Base-by-base conservation (phyloP, 1,140 invertebrate species). In the Listronotus bonariensis region DNA sequence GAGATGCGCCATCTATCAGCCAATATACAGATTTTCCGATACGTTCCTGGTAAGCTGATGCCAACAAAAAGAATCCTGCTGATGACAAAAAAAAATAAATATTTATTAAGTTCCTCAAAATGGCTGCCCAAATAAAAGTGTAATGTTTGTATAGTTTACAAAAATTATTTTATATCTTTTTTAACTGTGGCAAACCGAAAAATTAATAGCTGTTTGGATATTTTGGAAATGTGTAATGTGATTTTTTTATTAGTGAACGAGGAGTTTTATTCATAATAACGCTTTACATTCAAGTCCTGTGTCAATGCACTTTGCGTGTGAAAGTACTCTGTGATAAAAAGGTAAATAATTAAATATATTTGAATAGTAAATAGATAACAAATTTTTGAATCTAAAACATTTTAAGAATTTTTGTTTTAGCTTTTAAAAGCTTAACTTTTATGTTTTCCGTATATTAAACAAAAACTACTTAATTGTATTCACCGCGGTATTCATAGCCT, bases 261-360 rank as follows among this genome's bases (percentile, higher is more conserved):
- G 17, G 8, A n/a, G 34, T 67, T 67, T 67, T 57, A 56, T 56
- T 61, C 58, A 67, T 43, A 49, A 52, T 53, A 48, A 42, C 54
- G 34, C 12, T 48, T 52, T 56, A 55, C 38, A 36, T 59, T 54
- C 17, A 34, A 61, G 51, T 56, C 45, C 51, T 63, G 68, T 69
- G 68, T 69, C 64, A 69, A 58, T 69, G 68, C 45, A 69, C 68
- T 67, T 59, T 55, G 36, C 41, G 40, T 66, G 68, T 67, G 64
- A 62, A 69, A 57, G 68, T 69, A 65, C 58, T 46, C 18, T 34
- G 20, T 57, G 26, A 49, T 54, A 42, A 65, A 57, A 56, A 14
- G 60, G 49, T 58, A 65, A 63, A 64, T 68, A 57, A 26, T 4
- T 36, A 5, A 36, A 36, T 10, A 36, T 12, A 26, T 36, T 12